Evolutionary conservation across 2,888 invertebrate species (phyloP), one percentile per base, ranked within the genome.

Genomic region (Zonitis immaculata): DNA sequence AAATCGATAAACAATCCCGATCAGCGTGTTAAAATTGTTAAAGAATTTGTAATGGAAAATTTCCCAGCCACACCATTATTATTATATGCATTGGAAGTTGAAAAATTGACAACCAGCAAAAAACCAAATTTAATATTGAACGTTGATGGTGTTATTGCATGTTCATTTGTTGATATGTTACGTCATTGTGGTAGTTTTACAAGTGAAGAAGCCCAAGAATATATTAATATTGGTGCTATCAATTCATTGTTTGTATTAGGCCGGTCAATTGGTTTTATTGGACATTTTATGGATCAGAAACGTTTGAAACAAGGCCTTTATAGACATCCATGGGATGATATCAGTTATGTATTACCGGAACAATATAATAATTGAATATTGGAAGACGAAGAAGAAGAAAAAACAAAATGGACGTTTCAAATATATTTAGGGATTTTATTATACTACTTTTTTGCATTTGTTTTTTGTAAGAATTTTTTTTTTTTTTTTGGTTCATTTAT

Each of bases 311-410:
- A 99, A 79, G 99, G 98, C 6, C 82, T 99, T 4, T 99, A 99
- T 79, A 88, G 99, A 66, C 99, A 99, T 78, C 99, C 99, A 1
- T 99, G 99, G 99, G 99, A 99, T 74, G 99, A 99, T 75, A 99
- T 99, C 78, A 88, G 89, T 1, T 91, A 91, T 73, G 86, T 91
- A 57, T 78, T 91, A 71, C 90, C 91, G 5, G 90, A 91, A 67
- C 83, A 84, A 69, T 84, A 84, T 72, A 76, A 74, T 64, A 74
- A 74, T 53, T 70, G 63, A 39, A 32, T 30, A 27, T n/a, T n/a
- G n/a, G n/a, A n/a, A n/a, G n/a, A 22, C 22, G 5, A 4, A 22
- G 3, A 22, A 22, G 5, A 22, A 22, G 5, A 3, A 22, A 22
- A 22, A 22, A 22, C 3, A 3, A 22, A 22, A 22, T 22, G 22